Base-by-base conservation (phyloP, 2,888 invertebrate species). In the Stegophylla sp. region DNA sequence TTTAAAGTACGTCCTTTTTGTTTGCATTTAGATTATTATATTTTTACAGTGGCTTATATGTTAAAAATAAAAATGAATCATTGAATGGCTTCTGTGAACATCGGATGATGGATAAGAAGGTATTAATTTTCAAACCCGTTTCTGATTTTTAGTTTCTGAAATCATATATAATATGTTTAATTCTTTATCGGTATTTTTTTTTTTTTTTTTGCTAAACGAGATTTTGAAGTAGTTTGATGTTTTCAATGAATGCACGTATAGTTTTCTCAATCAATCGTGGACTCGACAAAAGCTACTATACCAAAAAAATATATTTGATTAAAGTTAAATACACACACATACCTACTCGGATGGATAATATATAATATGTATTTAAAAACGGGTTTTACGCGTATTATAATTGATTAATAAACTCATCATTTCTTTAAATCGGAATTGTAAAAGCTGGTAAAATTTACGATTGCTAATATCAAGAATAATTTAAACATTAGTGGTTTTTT, bases 391-490 rank as follows among this genome's bases (percentile, higher is more conserved):
- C 41, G 23, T n/a, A 48, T 61, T 59, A 59, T n/a, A 43, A 73
- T 59, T 43, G 56, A 73, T 74, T 74, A 63, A 73, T 73, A 45
- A 73, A 63, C 48, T 61, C 61, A 63, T 74, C 45, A 61, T 45
- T 61, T 61, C 45, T 61, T 28, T 48, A 48, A 61, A 61, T 20
- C 20, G 59, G 48, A 74, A 41, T 15, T 7, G 1, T 34, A n/a
- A 59, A 61, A 61, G n/a, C n/a, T 28, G n/a, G 26, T 26, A 26
- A 45, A 45, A 73, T 43, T 56, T 56, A 56, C 56, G 43, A 72
- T 43, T 43, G 17, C 23, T 59, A 28, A 26, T 17, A 61, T 17
- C 1, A 12, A 56, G 20, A 28, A 28, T 61, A 17, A 28, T 61
- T 61, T 34, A 61, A 61, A 34, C 28, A 5, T 28, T 61, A 26